A percentile compares a stretch with the other conserved stretches of the same genome.
Conservation (phyloP, 2,888 invertebrate species). For the Onthophagus sagittarius region DNA sequence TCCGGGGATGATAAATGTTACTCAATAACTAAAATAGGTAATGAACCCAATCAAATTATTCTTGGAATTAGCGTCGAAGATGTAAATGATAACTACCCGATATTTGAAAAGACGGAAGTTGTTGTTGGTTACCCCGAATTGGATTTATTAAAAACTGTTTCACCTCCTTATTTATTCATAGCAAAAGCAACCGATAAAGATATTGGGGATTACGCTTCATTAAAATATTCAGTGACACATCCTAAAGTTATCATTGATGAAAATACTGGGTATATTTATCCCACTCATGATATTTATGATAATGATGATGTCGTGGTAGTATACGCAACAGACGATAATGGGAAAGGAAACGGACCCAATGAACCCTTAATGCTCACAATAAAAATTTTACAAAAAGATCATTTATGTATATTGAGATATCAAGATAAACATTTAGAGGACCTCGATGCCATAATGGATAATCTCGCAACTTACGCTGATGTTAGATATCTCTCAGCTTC, state of each 20-base stretch:
- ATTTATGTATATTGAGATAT: constrained; percentile 51
- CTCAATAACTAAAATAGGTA: constrained; percentile 36
- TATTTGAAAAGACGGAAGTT: constrained; percentile 47
- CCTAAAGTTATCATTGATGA: constrained; percentile 55
- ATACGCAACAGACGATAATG: constrained; percentile 49
- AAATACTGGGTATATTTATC: constrained; percentile 56
- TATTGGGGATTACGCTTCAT: constrained; percentile 54
- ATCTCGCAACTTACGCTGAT: constrained; percentile 39
- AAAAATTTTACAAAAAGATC: constrained; percentile 42
- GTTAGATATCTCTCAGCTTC: constrained; percentile 48
- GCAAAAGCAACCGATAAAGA: constrained; percentile 54
- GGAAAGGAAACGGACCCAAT: constrained; percentile 30
- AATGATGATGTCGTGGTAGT: constrained; percentile 42
- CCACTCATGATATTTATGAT: constrained; percentile 46
- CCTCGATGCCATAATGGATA: constrained; percentile 40
- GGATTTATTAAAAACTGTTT: constrained; percentile 46
- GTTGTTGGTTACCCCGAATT: constrained; percentile 51
- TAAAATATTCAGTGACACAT: constrained; percentile 42
- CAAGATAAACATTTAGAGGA: constrained; percentile 49
- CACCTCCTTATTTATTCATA: constrained; percentile 50
- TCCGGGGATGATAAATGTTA: constrained; percentile 41
- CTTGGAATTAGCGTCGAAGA: constrained; percentile 54
- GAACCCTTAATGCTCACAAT: constrained; percentile 40
- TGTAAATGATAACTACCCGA: constrained; percentile 54
- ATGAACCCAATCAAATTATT: constrained; percentile 46